A percentile compares a stretch with the other conserved stretches of the same genome.
These are phyloP conservation scores for Hormaphis cornu DNA, from an alignment of 1,140 invertebrate genomes.

Conservation along the genomic window DNA sequence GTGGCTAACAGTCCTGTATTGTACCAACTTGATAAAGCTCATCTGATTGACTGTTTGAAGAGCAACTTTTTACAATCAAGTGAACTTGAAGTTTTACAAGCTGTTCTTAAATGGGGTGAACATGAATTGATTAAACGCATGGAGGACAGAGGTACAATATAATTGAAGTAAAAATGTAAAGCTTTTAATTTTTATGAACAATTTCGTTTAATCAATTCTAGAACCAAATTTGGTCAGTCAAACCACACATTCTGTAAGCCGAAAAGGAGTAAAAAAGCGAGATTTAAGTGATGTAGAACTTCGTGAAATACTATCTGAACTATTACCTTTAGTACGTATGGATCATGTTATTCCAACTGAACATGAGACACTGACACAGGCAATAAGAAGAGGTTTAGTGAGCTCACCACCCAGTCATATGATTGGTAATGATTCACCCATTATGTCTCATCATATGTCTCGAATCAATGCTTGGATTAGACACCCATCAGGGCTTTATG, in stretches of 20 bases:
- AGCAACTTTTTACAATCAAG: slow-evolving; percentile 87
- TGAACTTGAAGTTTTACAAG: slow-evolving; percentile 77
- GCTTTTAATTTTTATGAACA: slow-evolving; percentile 3
- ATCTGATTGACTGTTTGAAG: slow-evolving; percentile 68
- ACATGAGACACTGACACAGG: slow-evolving; percentile 66
- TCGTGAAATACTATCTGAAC: slow-evolving; percentile 72
- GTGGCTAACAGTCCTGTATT: slow-evolving; percentile 61
- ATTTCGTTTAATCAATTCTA: slow-evolving; percentile 41
- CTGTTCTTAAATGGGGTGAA: slow-evolving; percentile 85
- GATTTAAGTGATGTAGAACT: slow-evolving; percentile 80
- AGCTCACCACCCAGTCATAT: slow-evolving; percentile 78
- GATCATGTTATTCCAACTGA: slow-evolving; percentile 82
- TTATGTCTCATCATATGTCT: slow-evolving; percentile 47
- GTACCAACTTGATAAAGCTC: slow-evolving; percentile 67
- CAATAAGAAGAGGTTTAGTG: slow-evolving; percentile 74
- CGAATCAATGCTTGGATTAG: slow-evolving; percentile 78
- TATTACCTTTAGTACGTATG: slow-evolving; percentile 68
- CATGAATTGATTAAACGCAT: slow-evolving; percentile 68
- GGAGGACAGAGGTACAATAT: slow-evolving; percentile 60
- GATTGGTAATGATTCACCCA: slow-evolving; percentile 55
- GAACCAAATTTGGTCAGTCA: slow-evolving; percentile 87
- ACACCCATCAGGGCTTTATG: slow-evolving; percentile 65
- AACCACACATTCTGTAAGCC: slow-evolving; percentile 78
- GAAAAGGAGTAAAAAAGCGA: slow-evolving; percentile 74
- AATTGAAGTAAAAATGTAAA: neutral